A percentile compares a stretch with the other conserved stretches of the same genome.
Conservation (phyloP, 2,797 vertebrate genomes). For the Oophaga sylvatica region DNA sequence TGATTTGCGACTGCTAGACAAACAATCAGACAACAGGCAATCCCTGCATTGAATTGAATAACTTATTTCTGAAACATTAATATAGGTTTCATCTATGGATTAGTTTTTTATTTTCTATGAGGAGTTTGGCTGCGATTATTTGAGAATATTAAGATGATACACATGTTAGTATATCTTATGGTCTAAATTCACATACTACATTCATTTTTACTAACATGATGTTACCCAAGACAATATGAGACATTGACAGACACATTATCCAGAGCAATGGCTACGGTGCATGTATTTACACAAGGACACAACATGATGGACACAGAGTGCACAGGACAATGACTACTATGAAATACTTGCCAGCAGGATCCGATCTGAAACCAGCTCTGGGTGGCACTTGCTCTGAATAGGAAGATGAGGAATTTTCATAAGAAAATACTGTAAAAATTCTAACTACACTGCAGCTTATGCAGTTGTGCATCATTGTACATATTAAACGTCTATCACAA, state of each 20-base stretch:
- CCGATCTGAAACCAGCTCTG: constrained; percentile 85
- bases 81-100: not conserved
- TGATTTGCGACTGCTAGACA: too few relatives aligned
- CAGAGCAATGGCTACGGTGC: constrained; percentile 66
- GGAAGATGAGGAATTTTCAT: constrained; percentile 79
- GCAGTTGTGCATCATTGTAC: constrained; percentile 58
- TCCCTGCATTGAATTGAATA: not conserved
- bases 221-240: not conserved
- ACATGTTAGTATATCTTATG: not conserved
- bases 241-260: not conserved
- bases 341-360: constrained; percentile 89
- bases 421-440: constrained; percentile 72
- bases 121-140: not conserved
- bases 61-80: not conserved
- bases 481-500: not conserved
- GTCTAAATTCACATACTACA: not conserved
- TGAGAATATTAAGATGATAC: not conserved
- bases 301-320: constrained; percentile 70
- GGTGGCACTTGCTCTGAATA: constrained; percentile 89
- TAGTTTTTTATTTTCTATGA: not conserved
- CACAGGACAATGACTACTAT: constrained; percentile 71
- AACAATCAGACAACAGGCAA: too few relatives aligned
- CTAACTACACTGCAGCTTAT: constrained; percentile 68
- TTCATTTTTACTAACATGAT: not conserved
- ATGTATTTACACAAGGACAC: constrained; percentile 66